These are phyloP conservation scores for Ctenodactylus gundi DNA, from an alignment of 2,113 vertebrate genomes.

Conservation along the genomic window DNA sequence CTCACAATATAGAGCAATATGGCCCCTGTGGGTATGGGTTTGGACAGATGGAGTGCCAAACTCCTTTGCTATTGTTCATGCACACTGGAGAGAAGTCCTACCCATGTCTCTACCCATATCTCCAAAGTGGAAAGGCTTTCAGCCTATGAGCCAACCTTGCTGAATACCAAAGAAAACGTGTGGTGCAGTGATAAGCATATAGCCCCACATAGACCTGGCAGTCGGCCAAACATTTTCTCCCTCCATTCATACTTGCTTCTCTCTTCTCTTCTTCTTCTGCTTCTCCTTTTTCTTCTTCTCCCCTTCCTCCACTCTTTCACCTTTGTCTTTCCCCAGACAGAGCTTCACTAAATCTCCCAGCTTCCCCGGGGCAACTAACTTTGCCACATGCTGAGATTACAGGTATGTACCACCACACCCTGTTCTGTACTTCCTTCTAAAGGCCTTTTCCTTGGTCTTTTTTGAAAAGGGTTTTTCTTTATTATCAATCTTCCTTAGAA, in stretches of 20 bases:
- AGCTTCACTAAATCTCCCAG: background rate
- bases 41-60: background rate
- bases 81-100: background rate
- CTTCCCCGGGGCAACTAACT: background rate
- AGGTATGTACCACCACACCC: background rate
- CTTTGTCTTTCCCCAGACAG: background rate
- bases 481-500: background rate
- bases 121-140: background rate
- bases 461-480: too few species aligned
- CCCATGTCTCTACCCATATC: background rate
- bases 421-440: background rate
- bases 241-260: background rate
- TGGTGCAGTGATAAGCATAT: background rate
- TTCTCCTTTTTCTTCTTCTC: background rate
- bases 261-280: too few species aligned
- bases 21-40: background rate
- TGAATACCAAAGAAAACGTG: background rate
- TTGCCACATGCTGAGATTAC: background rate
- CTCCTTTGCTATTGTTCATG: too few species aligned
- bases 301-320: too few species aligned
- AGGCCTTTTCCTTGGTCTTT: too few species aligned
- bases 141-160: background rate
- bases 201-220: background rate
- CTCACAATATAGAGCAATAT: background rate
- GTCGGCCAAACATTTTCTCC: background rate